Evolutionary conservation across 35 echinoderm and acorn worm species (phyloP).

Genomic region (Nesometra sesokonis): DNA sequence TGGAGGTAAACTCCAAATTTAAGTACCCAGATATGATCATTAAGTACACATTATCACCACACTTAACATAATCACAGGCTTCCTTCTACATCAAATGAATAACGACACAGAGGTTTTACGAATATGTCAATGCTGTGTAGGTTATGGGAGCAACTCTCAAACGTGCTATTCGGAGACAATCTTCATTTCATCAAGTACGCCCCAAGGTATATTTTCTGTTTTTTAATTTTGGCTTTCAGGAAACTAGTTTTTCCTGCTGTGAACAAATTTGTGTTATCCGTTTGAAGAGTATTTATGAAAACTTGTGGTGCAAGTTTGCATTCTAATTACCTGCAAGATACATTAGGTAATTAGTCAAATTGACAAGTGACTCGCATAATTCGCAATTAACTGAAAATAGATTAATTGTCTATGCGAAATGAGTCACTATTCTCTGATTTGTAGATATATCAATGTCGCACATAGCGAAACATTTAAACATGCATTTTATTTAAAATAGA

Average conservation of each 20-base stretch:
- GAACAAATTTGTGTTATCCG: not conserved
- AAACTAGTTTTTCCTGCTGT: not conserved
- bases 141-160: not conserved
- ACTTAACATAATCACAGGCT: not conserved
- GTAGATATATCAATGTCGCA: too few relatives aligned
- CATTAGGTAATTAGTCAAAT: not conserved
- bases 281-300: not conserved
- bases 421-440: not conserved
- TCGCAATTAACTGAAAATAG: not conserved
- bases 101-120: too few relatives aligned
- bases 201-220: not conserved
- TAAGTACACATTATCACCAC: too few relatives aligned
- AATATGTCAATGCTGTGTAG: not conserved
- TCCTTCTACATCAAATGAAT: not conserved
- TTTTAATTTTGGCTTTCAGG: not conserved
- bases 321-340: not conserved
- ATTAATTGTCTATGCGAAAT: not conserved
- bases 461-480: too few relatives aligned
- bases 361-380: not conserved
- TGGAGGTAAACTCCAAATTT: not conserved
- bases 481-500: too few relatives aligned
- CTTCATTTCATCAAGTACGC: not conserved
- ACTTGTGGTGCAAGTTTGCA: not conserved
- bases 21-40: not conserved
- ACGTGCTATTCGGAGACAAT: not conserved